phyloP scores from a whole-genome alignment of 2,113 vertebrate species.

The Phasianus colchicus region DNA sequence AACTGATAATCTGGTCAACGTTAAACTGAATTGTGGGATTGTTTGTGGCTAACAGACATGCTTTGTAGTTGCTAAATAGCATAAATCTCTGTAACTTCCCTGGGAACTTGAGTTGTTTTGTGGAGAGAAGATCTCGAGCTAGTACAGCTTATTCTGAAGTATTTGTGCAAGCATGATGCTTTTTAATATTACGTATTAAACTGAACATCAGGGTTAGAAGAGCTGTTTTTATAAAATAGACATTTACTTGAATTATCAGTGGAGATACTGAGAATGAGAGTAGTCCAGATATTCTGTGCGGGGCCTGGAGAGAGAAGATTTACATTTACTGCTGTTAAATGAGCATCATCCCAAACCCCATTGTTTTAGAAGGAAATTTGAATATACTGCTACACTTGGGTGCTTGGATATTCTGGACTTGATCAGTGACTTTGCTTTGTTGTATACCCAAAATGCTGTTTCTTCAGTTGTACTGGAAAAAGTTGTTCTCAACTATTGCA shows the following conservation, averaged over 20 bases:
- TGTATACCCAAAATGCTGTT: not conserved
- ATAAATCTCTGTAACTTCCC: not conserved
- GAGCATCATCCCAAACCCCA: not conserved
- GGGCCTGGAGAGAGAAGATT: not conserved
- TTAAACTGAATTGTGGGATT: not conserved
- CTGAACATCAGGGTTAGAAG: not conserved
- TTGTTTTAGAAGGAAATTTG: not conserved
- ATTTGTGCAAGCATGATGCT: not conserved
- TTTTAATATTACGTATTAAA: not conserved
- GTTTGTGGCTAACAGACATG: not conserved
- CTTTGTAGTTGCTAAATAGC: not conserved
- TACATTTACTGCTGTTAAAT: not conserved
- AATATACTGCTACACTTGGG: accelerated
- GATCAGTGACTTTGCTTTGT: not conserved
- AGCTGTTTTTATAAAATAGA: not conserved
- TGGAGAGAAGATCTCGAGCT: not conserved
- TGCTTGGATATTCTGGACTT: not conserved
- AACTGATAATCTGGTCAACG: not conserved
- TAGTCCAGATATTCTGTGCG: not conserved
- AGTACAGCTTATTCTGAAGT: not conserved
- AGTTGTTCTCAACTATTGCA: not conserved
- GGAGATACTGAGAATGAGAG: not conserved
- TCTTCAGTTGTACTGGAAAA: not conserved
- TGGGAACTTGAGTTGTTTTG: not conserved
- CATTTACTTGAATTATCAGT: not conserved